Base-by-base conservation (phyloP, 92 coral and sea anemone species). In the Anthopleura xanthogrammica region DNA sequence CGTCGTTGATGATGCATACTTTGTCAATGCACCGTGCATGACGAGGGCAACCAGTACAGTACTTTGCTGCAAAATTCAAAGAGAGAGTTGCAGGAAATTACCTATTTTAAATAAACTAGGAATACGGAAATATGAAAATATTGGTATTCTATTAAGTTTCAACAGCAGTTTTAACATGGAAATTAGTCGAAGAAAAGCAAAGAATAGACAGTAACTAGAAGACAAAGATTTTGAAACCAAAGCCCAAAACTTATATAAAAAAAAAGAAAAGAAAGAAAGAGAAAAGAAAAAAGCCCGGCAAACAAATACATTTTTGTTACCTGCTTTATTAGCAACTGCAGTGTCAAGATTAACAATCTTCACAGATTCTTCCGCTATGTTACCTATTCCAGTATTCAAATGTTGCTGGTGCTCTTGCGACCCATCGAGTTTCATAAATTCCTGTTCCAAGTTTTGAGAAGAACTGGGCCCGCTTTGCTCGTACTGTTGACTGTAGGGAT, bases 31-130 rank as follows among this genome's bases (percentile, higher is more conserved):
- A 93, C 6, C 89, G 86, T 17, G 93, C 94, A 76, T 88, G 88
- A 41, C 91, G 91, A 41, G 98, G 95, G 55, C 98, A 93, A 13
- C 98, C 98, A 48, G 91, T 88, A 70, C 98, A 93, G 40, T 87
- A 92, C 41, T 90, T 89, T 24, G 72, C 89, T 87, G 90, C 48
- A 60, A 80, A 1, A 19, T 12, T 17, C 23, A 42, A 17, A 60
- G 13, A 17, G 22, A 60, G 24, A 14, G 58, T 54, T 54, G 0
- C 14, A 54, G 14, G 13, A 1, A 54, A 14, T 11, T 9, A 12
- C 16, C 11, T 14, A 54, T 2, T 0, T 54, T 9, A 11, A 14
- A 54, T 54, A 2, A 50, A 29, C 36, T 29, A 29, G 36, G 36
- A 29, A 29, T 29, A 29, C 1, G 36, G 36, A 29, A 29, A 29